phyloP scores from a whole-genome alignment of 2,888 invertebrate genomes.

The Hemaris fuciformis region DNA sequence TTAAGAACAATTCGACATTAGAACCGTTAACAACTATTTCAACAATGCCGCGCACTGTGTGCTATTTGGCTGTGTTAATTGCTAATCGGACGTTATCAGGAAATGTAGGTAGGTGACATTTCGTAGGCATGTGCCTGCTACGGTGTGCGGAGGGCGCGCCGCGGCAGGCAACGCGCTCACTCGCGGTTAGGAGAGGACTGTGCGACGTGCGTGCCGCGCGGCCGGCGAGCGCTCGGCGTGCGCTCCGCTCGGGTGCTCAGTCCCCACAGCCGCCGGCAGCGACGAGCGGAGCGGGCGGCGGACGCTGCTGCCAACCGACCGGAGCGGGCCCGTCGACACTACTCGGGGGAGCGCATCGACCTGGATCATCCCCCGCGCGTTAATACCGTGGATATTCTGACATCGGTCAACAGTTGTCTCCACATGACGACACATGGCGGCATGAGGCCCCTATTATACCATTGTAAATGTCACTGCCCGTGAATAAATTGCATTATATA shows the following conservation, averaged over 20 bases:
- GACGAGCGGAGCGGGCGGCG: constrained; percentile 43
- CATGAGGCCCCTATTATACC: neutral
- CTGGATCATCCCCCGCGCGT: constrained; percentile 59
- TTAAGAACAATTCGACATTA: constrained; percentile 22
- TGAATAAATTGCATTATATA: constrained; percentile 18
- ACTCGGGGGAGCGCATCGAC: constrained; percentile 63
- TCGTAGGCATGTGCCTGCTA: constrained; percentile 69
- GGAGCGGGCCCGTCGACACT: constrained; percentile 34
- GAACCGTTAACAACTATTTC: constrained; percentile 35
- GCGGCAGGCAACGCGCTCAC: constrained; percentile 77
- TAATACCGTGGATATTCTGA: neutral
- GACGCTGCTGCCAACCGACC: constrained; percentile 29
- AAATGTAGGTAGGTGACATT: constrained; percentile 68
- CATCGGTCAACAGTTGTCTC: constrained; percentile 1
- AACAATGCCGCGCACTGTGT: constrained; percentile 54
- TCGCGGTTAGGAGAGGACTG: constrained; percentile 77
- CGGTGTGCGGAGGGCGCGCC: constrained; percentile 65
- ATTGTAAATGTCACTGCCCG: constrained; percentile 34
- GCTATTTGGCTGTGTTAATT: constrained; percentile 65
- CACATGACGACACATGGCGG: neutral
- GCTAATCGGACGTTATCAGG: constrained; percentile 66
- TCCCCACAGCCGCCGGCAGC: constrained; percentile 21
- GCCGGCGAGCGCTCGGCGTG: too few species aligned
- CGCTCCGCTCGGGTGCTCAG: constrained; percentile 19
- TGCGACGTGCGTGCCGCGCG: constrained; percentile 64